Conservation (phyloP, 2,888 invertebrate species). For the Drosophila austrosaltans region DNA sequence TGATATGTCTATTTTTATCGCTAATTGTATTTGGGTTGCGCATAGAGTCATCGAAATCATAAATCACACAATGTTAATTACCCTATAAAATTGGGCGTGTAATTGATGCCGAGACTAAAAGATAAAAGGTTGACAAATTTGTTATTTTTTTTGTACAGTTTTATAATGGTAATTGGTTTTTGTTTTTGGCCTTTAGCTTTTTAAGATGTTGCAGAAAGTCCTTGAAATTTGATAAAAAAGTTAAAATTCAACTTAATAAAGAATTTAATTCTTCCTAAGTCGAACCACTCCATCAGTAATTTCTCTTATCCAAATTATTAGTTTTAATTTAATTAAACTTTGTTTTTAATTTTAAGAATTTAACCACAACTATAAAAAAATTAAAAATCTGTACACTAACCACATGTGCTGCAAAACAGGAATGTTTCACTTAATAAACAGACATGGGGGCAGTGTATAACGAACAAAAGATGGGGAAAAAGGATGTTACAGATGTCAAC, state of each 20-base stretch:
- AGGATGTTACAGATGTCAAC: conserved; percentile 5
- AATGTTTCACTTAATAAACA: conserved; percentile 7
- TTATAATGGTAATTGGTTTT: neutral
- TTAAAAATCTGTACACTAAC: neutral
- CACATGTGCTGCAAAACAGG: neutral
- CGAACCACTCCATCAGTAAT: no score
- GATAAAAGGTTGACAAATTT: neutral
- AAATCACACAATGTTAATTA: conserved; percentile 1
- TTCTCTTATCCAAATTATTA: neutral
- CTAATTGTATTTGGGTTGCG: neutral
- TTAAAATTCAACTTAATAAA: no score
- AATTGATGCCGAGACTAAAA: neutral
- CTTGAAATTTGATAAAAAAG: no score
- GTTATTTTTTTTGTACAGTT: neutral
- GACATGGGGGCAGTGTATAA: neutral
- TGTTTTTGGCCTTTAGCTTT: neutral
- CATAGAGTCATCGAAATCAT: neutral
- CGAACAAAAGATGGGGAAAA: neutral
- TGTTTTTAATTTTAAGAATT: neutral
- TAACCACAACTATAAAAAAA: neutral
- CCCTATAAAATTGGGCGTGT: neutral
- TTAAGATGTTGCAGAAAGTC: no score
- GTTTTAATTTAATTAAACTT: neutral
- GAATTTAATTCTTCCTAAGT: no score
- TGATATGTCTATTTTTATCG: neutral